Base-by-base conservation (phyloP, 2,888 invertebrate species). In the Alviniconcha strummeri region DNA sequence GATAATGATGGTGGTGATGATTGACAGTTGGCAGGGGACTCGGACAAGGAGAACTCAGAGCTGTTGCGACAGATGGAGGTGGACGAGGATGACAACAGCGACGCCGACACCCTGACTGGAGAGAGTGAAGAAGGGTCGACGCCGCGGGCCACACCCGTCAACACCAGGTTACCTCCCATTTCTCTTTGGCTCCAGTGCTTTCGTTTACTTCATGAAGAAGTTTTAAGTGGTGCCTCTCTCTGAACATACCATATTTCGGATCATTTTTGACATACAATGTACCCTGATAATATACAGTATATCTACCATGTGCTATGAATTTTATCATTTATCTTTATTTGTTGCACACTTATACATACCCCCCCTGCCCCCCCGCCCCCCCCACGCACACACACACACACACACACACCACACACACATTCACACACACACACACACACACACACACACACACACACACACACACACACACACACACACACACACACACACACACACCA, bases 101-200 rank as follows among this genome's bases (percentile, higher is more conserved):
- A 89, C 54, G 90, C 89, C 81, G 90, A 90, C 36, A 91, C 91
- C 0, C 84, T 91, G 76, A 91, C 91, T 0, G 91, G 89, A 54
- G 90, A 90, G 19, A 89, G 89, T 54, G 88, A 86, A 8, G 90
- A 89, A 36, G 88, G 89, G 5, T 84, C 87, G 19, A 89, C 90
- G 8, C 90, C 90, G 9, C 88, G 85, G 4, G 87, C 85, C 52
- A 89, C 90, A 0, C 89, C 90, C 6, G 56, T n/a, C 67, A 52
- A 54, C 36, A 5, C 55, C 76, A 82, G 69, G 82, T 82, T 52
- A n/a, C 17, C 69, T 15, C 17, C 17, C 13, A 13, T 69, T 69
- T 8, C 5, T 75, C 8, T 52, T 7, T 75, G 55, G 9, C 36
- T 75, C 36, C 72, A 19, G 72, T 72, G 36, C 36, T 36, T 36